Evolutionary conservation across 2,113 vertebrate species (phyloP), one percentile per base, ranked within the genome.

Genomic region (Oxyura jamaicensis): DNA sequence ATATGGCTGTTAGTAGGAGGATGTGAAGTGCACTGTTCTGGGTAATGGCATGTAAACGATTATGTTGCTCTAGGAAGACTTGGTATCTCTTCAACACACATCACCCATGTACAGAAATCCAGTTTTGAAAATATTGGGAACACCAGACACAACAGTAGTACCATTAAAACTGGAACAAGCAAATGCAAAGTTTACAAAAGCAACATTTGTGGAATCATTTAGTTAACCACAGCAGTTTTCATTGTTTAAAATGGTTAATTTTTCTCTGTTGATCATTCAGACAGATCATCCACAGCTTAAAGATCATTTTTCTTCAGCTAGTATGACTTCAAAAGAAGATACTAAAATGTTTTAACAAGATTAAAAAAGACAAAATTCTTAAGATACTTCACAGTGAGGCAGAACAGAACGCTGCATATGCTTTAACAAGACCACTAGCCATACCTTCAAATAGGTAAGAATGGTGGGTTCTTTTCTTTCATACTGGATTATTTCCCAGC

Each of bases 91-190:
- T 56, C 73, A 68, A 56, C 35, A 78, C 71, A 13, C 55, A 69
- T 35, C 71, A 91, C 12, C 7, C 78, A 92, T 2, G 8, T 63
- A 83, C 2, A 44, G 26, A 92, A 63, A 91, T 41, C 73, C 90
- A 90, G 90, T 72, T 86, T 81, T 83, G 76, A 73, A 62, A 75
- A 94, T 55, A 83, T 48, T 83, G 72, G 31, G 79, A 91, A 72
- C 77, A 75, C 41, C 68, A 50, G 58, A 56, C 3, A 8, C 13
- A 84, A 84, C 29, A 29, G 59, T 13, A 83, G 50, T n/a, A 62
- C 55, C 21, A 19, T 3, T 11, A 91, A 58, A 35, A 44, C 63
- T 59, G 44, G 31, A 87, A 79, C 72, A 41, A 88, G 4, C 78
- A 63, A 80, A 90, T 23, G 41, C 67, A 1, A 94, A 31, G 50